Base-by-base conservation (phyloP, 2,113 vertebrate genomes). In the Ceuthmochares aereus region DNA sequence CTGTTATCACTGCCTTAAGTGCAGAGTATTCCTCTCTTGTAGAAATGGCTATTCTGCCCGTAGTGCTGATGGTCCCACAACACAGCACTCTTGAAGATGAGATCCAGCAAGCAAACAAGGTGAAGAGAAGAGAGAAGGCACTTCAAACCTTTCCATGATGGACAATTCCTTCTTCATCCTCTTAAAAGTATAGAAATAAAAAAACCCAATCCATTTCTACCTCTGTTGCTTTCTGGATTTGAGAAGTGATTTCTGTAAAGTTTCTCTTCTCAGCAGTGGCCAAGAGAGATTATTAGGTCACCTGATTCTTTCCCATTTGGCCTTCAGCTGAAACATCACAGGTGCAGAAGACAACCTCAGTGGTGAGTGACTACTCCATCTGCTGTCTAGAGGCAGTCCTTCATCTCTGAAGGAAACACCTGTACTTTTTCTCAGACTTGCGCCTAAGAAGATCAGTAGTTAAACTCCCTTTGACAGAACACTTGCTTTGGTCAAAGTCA, bases 341-440 rank as follows among this genome's bases (percentile, higher is more conserved):
- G 13, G 7, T 30, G 34, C 66, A 69, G 85, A 84, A 77, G 63
- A 59, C 0, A 21, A 87, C 47, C 74, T 89, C 74, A 72, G 17
- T 37, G 87, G 83, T 0, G 0, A 94, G 76, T 67, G 43, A 72
- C 66, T 79, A 5, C 78, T 91, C 90, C 94, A 88, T 83, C 58
- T 95, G 59, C 92, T 90, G 45, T 69, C 63, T 74, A 40, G 54
- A 95, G 87, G 67, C 86, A 37, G 67, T 69, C 83, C 64, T 90
- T 93, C 27, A 14, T 90, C 79, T 80, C 70, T 60, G 32, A 66
- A 45, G 83, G 54, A 32, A 72, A 18, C 1, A 1, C 47, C 40
- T n/a, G 63, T 62, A 37, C 56, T 84, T 89, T 16, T 16, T 29
- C 59, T 51, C 29, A 42, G 69, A 17, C 68, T 54, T 30, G 16